Evolutionary conservation across 2,113 vertebrate species (phyloP).

Genomic region (Prionailurus viverrinus): DNA sequence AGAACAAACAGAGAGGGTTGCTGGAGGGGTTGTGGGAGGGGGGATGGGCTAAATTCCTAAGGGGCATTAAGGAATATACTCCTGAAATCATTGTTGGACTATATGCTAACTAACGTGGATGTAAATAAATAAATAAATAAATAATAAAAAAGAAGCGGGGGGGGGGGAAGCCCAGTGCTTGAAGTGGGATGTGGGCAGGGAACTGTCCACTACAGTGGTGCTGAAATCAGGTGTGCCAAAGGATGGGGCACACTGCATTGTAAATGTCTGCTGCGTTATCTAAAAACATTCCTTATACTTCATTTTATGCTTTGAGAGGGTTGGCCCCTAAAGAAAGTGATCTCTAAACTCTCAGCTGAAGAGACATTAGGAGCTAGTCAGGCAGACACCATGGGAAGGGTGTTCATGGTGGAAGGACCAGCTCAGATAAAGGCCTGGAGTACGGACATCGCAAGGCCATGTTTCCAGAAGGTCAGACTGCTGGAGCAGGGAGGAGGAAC

Average conservation of each 20-base stretch:
- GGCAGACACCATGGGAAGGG: not conserved
- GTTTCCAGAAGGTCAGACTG: not conserved
- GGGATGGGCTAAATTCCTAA: too few relatives aligned
- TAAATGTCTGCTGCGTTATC: not conserved
- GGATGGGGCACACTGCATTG: fast-evolving
- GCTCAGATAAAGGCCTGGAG: not conserved
- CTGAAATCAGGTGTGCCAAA: not conserved
- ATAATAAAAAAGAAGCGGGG: too few relatives aligned
- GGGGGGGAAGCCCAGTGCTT: not conserved
- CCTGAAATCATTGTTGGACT: too few relatives aligned
- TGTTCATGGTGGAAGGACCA: not conserved
- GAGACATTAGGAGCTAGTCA: not conserved
- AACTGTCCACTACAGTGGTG: conserved; percentile 7
- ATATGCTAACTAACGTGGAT: too few relatives aligned
- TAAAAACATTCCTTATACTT: not conserved
- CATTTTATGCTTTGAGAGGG: not conserved
- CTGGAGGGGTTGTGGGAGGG: too few relatives aligned
- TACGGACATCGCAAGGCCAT: not conserved
- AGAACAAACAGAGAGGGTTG: too few relatives aligned
- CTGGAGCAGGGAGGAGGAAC: not conserved
- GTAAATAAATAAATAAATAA: too few relatives aligned
- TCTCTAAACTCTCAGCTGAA: not conserved
- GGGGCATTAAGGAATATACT: too few relatives aligned
- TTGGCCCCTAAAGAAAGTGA: not conserved
- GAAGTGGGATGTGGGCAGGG: too few relatives aligned